phyloP scores from a whole-genome alignment of 2,113 vertebrate genomes.

The Pongo pygmaeus region DNA sequence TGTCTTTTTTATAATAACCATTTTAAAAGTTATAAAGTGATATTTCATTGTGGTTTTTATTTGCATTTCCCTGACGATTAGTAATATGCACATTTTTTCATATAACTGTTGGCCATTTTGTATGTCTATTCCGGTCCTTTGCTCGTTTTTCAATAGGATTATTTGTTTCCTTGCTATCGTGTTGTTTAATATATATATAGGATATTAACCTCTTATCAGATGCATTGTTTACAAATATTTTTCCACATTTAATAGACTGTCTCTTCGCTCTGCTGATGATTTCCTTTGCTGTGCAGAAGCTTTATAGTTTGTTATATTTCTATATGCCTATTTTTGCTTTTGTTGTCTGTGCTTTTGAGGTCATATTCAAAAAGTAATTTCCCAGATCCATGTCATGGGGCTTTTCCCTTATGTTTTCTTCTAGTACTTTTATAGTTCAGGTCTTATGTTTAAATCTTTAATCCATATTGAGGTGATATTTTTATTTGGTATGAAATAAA shows the following conservation, averaged over 20 bases:
- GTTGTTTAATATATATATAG: background rate
- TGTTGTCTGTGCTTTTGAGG: background rate
- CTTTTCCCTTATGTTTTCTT: background rate
- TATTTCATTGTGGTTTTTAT: background rate
- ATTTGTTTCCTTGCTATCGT: background rate
- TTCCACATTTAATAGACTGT: background rate
- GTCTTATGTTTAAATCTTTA: background rate
- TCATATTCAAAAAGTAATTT: background rate
- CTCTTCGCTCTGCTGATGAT: background rate
- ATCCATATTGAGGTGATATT: background rate
- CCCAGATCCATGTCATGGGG: background rate
- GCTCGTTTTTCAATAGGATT: background rate
- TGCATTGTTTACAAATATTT: background rate
- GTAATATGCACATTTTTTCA: background rate
- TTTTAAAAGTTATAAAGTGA: background rate
- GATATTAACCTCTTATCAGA: background rate
- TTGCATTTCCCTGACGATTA: background rate
- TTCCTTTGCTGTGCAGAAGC: background rate
- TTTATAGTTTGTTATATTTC: background rate
- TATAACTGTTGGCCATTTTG: background rate
- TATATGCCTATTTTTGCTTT: background rate
- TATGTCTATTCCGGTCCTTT: background rate
- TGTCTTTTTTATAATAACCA: background rate
- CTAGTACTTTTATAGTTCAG: background rate
- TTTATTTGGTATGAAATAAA: background rate